A percentile compares a stretch with the other conserved stretches of the same genome.
These are phyloP conservation scores for Aphis craccivora DNA, from an alignment of 1,140 invertebrate genomes.

Conservation along the genomic window DNA sequence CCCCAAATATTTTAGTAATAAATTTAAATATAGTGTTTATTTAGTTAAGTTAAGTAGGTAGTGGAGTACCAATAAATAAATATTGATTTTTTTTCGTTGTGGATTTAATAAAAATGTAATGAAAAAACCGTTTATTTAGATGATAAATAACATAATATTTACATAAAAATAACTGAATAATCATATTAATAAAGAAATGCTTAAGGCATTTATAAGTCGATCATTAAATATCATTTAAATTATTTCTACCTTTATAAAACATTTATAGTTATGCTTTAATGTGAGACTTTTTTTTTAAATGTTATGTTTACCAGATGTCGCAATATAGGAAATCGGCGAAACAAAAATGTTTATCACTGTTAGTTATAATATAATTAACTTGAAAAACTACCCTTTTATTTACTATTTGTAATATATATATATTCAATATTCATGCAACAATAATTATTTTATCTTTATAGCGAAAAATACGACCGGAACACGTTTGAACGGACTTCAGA, in stretches of 20 bases:
- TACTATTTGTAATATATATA: background rate
- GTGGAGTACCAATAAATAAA: background rate
- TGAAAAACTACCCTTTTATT: background rate
- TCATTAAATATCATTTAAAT: background rate
- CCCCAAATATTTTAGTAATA: background rate
- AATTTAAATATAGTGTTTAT: background rate
- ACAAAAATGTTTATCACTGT: background rate
- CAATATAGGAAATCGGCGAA: background rate
- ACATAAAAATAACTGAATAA: constrained; percentile 7
- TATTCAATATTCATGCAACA: background rate
- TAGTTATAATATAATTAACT: background rate
- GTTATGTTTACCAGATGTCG: background rate
- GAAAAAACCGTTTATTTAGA: background rate
- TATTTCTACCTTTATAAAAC: background rate
- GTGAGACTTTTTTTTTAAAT: background rate
- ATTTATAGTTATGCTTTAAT: background rate
- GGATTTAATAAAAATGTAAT: background rate
- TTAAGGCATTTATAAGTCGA: background rate
- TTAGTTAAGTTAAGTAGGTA: background rate
- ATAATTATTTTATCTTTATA: background rate
- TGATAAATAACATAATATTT: constrained; percentile 3
- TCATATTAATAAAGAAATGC: background rate
- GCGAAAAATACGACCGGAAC: background rate
- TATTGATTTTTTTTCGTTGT: background rate
- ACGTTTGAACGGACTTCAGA: background rate